These are phyloP conservation scores for Halictus rubicundus DNA, from an alignment of 1,140 invertebrate species.

Conservation along the genomic window DNA sequence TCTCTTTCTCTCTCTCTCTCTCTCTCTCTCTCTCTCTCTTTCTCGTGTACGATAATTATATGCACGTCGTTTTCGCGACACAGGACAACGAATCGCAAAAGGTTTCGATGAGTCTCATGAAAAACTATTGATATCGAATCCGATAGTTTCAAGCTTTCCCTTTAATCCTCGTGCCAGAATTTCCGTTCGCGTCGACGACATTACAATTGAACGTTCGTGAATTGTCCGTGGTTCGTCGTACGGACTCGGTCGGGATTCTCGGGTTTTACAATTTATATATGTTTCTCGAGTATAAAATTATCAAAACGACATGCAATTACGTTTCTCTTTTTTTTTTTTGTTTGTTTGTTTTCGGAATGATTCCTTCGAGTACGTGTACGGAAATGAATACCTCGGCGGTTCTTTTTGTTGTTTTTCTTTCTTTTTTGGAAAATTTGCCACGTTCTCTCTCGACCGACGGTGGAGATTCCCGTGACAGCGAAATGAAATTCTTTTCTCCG, in stretches of 20 bases:
- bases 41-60: too few species aligned
- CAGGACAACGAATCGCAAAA: conserved; percentile 22
- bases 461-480: neutral
- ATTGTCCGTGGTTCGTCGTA: neutral
- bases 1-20: too few species aligned
- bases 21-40: too few species aligned
- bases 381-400: neutral
- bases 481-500: conserved; percentile 2
- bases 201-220: neutral
- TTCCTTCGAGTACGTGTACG: neutral
- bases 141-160: neutral
- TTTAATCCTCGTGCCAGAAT: neutral
- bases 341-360: neutral
- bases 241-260: neutral
- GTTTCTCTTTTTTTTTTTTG: too few species aligned
- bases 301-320: conserved; percentile 33
- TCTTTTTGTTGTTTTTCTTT: neutral
- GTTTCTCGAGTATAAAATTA: conserved; percentile 31
- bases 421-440: neutral
- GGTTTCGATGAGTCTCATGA: conserved; percentile 8
- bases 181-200: neutral
- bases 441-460: neutral
- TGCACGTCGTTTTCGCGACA: conserved; percentile 12
- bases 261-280: neutral
- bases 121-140: neutral